phyloP scores from a whole-genome alignment of 2,888 invertebrate genomes.

The Sminthurides aquaticus region DNA sequence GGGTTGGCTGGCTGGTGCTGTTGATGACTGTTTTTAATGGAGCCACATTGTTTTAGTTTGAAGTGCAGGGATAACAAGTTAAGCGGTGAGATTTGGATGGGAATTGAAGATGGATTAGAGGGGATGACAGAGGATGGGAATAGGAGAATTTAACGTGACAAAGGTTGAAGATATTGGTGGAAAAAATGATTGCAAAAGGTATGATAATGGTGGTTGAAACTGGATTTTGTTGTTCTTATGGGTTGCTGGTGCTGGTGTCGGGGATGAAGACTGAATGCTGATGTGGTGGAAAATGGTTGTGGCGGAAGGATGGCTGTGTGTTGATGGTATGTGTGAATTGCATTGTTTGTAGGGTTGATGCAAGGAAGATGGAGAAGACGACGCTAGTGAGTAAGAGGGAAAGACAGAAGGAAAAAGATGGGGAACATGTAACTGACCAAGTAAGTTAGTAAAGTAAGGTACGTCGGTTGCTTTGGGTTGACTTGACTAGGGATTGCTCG shows the following conservation, averaged over 20 bases:
- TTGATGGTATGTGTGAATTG: no score
- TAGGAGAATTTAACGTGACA: background rate
- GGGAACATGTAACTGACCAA: conserved; percentile 1
- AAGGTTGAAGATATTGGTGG: background rate
- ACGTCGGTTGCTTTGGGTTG: background rate
- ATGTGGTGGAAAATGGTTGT: no score
- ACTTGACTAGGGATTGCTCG: background rate
- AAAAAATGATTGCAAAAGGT: background rate
- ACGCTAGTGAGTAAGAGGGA: background rate
- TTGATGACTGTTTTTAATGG: no score
- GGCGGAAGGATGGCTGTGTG: no score
- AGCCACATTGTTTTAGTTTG: no score
- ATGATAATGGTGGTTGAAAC: background rate
- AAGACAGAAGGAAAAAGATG: background rate
- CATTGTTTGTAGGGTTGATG: background rate
- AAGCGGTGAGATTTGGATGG: background rate
- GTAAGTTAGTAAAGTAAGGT: background rate
- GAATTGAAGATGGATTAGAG: background rate
- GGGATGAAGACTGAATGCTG: background rate
- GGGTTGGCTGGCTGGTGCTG: no score
- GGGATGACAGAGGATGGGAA: background rate
- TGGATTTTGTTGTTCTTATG: background rate
- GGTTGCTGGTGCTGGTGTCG: background rate
- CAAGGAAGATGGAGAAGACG: background rate
- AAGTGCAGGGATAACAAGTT: background rate